Evolutionary conservation across 2,113 vertebrate genomes (phyloP).

Genomic region (Carollia perspicillata): DNA sequence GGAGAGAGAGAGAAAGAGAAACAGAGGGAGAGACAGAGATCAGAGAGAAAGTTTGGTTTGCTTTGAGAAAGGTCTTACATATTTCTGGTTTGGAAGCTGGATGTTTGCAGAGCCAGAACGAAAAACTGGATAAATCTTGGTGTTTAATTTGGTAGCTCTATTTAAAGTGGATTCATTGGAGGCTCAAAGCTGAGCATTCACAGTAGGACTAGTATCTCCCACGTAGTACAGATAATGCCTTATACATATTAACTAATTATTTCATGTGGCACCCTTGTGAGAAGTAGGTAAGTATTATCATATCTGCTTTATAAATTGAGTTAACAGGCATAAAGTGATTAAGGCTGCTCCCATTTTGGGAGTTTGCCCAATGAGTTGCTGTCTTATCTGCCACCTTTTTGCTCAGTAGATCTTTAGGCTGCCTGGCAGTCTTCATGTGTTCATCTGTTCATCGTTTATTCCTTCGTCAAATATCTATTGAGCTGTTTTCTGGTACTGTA

Average conservation of each 20-base stretch:
- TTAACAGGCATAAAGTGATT: constrained; percentile 23
- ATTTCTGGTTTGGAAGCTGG: not conserved
- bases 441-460: not conserved
- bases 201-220: not conserved
- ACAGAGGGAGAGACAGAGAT: not conserved
- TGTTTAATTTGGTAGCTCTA: not conserved
- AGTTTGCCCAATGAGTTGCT: not conserved
- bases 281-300: constrained; percentile 25
- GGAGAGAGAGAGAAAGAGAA: not conserved
- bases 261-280: constrained; percentile 5
- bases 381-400: not conserved
- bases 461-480: not conserved
- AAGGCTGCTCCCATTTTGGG: not conserved
- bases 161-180: not conserved
- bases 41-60: not conserved
- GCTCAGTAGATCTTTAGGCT: not conserved
- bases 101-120: not conserved
- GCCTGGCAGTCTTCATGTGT: not conserved
- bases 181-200: not conserved
- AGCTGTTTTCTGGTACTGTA: not conserved
- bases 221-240: constrained; percentile 38
- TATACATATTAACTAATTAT: constrained; percentile 38
- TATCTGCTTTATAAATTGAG: constrained; percentile 48
- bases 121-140: not conserved
- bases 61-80: not conserved